phyloP scores from a whole-genome alignment of 2,797 vertebrate species.

The Graptemys geographica region DNA sequence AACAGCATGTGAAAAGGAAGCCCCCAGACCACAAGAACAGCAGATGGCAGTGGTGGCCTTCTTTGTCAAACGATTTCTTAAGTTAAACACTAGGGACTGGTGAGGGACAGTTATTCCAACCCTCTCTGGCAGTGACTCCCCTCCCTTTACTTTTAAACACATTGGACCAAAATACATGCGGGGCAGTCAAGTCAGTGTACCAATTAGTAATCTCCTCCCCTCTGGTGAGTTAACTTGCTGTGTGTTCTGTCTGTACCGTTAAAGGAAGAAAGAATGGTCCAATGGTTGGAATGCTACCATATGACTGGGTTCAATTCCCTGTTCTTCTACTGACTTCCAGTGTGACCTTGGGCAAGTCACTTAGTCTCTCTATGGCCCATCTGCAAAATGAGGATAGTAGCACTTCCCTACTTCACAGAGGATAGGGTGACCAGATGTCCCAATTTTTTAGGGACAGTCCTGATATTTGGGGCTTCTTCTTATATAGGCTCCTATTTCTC shows the following conservation, averaged over 20 bases:
- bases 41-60: neutral
- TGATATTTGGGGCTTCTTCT: too few species aligned
- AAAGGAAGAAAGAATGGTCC: too few species aligned
- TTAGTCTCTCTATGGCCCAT: neutral
- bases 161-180: neutral
- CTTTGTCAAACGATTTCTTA: neutral
- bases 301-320: too few species aligned
- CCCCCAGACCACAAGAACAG: neutral
- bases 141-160: neutral
- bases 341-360: neutral
- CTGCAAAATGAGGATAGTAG: too few species aligned
- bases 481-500: too few species aligned
- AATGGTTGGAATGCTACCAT: too few species aligned
- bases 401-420: neutral
- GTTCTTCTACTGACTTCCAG: too few species aligned
- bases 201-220: neutral
- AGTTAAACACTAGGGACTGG: neutral
- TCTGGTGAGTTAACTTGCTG: neutral
- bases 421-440: too few species aligned
- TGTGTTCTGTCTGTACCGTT: too few species aligned
- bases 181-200: neutral
- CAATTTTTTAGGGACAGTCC: too few species aligned
- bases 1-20: neutral
- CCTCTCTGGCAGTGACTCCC: too few species aligned
- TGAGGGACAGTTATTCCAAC: too few species aligned